These are phyloP conservation scores for Quadroppia sp. DNA, from an alignment of 2,888 invertebrate species.

Conservation along the genomic window DNA sequence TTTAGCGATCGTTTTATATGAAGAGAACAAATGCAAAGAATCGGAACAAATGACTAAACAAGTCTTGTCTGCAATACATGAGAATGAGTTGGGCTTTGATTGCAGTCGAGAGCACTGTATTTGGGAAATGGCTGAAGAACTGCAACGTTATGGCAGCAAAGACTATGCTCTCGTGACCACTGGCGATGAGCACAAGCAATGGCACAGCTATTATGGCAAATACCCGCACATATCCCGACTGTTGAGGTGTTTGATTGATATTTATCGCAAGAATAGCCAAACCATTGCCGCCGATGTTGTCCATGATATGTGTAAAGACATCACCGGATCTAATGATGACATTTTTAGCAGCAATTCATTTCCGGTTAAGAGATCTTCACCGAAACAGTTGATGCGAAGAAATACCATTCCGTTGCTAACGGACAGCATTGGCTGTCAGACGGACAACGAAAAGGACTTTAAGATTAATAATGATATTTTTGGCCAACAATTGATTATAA, in stretches of 20 bases:
- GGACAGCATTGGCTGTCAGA: conserved; percentile 14
- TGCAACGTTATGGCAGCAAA: neutral
- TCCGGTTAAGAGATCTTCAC: too few species aligned
- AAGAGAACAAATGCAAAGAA: neutral
- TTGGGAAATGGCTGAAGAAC: conserved; percentile 31
- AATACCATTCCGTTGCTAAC: neutral
- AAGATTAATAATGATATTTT: neutral
- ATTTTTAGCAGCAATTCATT: neutral
- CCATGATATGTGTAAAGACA: neutral
- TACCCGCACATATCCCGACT: neutral
- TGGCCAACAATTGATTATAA: too few species aligned
- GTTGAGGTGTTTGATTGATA: neutral
- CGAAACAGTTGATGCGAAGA: neutral
- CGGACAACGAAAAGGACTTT: neutral
- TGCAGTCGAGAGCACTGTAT: neutral
- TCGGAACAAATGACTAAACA: conserved; percentile 12
- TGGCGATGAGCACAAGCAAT: neutral
- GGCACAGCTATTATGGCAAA: neutral
- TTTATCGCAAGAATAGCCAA: neutral
- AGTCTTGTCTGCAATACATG: conserved; percentile 12
- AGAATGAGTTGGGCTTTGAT: neutral
- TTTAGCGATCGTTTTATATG: neutral
- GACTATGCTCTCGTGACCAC: neutral
- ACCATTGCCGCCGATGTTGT: neutral
- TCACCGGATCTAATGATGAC: neutral